Evolutionary conservation across 2,888 invertebrate species (phyloP).

Genomic region (Cosmia trapezina): DNA sequence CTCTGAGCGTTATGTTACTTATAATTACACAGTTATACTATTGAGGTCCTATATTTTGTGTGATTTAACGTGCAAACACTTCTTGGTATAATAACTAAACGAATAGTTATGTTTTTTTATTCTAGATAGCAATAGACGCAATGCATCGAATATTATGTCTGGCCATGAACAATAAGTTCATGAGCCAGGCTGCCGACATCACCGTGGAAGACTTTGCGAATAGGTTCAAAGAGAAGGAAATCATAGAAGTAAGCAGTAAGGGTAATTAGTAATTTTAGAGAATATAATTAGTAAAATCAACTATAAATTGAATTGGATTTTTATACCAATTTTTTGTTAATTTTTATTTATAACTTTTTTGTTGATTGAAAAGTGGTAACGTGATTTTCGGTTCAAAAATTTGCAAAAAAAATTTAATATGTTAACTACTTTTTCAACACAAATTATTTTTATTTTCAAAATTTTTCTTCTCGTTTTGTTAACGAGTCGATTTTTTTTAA

Average conservation of each 20-base stretch:
- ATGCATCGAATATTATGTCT: constrained; percentile 85
- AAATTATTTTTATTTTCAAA: constrained; percentile 43
- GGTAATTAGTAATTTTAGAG: constrained; percentile 83
- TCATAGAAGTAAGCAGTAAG: constrained; percentile 84
- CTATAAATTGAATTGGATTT: constrained; percentile 45
- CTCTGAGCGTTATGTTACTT: neutral
- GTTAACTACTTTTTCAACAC: neutral
- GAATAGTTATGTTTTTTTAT: constrained; percentile 38
- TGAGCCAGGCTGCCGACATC: constrained; percentile 65
- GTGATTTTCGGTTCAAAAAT: neutral
- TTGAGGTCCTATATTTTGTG: neutral
- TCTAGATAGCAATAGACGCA: constrained; percentile 83
- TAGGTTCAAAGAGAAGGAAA: constrained; percentile 70
- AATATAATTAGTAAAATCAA: constrained; percentile 67
- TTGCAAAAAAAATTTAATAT: neutral
- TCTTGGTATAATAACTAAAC: constrained; percentile 8
- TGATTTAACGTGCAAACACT: neutral
- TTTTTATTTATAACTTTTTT: constrained; percentile 4
- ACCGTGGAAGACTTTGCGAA: constrained; percentile 76
- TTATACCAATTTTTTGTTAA: constrained; percentile 14
- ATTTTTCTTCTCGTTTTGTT: constrained; percentile 20
- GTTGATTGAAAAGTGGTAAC: constrained; percentile 17
- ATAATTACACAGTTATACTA: neutral
- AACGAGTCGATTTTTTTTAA: neutral
- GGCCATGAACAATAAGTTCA: constrained; percentile 82